Evolutionary conservation across 2,113 vertebrate genomes (phyloP).

Genomic region (Entosphenus tridentatus): DNA sequence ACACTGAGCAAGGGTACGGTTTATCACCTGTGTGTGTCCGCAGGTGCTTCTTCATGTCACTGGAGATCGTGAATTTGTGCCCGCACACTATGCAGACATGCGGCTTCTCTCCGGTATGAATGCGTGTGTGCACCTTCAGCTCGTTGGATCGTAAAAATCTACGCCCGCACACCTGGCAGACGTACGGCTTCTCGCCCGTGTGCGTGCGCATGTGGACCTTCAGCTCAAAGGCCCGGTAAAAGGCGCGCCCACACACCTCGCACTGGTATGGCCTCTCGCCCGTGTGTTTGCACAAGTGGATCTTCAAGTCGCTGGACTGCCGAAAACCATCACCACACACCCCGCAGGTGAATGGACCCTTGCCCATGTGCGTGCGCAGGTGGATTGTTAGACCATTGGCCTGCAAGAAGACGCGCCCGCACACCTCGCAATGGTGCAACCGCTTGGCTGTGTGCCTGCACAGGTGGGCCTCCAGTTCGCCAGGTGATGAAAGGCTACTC

Average conservation of each 20-base stretch:
- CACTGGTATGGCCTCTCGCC: background rate
- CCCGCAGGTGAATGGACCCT: background rate
- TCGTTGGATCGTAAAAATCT: conserved; percentile 1
- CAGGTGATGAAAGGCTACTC: too few relatives aligned
- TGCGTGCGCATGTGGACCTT: conserved; percentile 1
- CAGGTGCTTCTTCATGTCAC: conserved; percentile 1
- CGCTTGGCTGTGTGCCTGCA: background rate
- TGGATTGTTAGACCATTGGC: background rate
- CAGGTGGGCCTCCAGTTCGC: background rate
- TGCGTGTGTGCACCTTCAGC: background rate
- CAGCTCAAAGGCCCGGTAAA: background rate
- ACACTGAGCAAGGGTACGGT: conserved; percentile 2
- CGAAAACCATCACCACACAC: background rate
- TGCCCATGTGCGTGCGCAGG: background rate
- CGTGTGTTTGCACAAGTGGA: background rate
- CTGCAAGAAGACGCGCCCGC: background rate
- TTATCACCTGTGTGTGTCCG: conserved; percentile 2
- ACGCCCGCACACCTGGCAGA: background rate
- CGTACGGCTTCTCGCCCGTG: background rate
- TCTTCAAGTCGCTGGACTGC: conserved; percentile 28
- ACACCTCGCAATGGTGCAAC: background rate
- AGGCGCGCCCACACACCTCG: background rate
- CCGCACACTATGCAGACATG: background rate
- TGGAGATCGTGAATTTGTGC: background rate
- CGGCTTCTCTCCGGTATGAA: conserved; percentile 4